These are phyloP conservation scores for Chydorus sphaericus DNA, from an alignment of 2,888 invertebrate species.

Conservation along the genomic window DNA sequence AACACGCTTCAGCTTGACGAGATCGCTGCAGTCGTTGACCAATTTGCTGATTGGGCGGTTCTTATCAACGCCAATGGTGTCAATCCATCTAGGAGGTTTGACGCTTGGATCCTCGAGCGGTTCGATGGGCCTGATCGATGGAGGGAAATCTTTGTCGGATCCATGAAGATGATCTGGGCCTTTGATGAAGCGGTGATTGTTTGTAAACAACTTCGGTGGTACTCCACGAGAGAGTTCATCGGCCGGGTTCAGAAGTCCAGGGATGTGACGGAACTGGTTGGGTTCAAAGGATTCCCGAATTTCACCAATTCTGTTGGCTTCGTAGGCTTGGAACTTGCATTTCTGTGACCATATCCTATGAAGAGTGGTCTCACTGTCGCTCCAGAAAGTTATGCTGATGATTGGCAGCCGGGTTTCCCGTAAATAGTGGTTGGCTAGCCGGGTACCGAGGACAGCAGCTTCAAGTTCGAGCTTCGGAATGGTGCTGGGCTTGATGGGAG, in stretches of 20 bases:
- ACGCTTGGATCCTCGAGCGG: not conserved
- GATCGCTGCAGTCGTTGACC: not conserved
- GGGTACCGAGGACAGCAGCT: not conserved
- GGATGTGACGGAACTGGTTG: not conserved
- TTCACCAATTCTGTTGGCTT: not conserved
- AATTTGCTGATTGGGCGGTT: no score
- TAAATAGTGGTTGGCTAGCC: not conserved
- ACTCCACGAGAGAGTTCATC: not conserved
- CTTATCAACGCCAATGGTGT: no score
- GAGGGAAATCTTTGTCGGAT: not conserved
- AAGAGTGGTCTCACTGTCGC: not conserved
- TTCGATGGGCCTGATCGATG: not conserved
- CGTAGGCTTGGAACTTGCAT: not conserved
- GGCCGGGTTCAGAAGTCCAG: conserved; percentile 1
- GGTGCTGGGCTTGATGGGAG: conserved; percentile 5
- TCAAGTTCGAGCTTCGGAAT: conserved; percentile 4
- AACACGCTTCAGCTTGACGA: not conserved
- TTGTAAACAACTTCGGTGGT: not conserved
- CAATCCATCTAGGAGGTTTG: not conserved
- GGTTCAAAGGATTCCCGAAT: not conserved
- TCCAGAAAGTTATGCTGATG: not conserved
- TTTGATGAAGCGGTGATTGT: not conserved
- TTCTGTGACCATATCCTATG: not conserved
- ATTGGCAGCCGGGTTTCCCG: not conserved
- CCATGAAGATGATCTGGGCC: not conserved